These are phyloP conservation scores for Triplophysa yarkandensis DNA, from an alignment of 2,797 vertebrate genomes.

Conservation along the genomic window DNA sequence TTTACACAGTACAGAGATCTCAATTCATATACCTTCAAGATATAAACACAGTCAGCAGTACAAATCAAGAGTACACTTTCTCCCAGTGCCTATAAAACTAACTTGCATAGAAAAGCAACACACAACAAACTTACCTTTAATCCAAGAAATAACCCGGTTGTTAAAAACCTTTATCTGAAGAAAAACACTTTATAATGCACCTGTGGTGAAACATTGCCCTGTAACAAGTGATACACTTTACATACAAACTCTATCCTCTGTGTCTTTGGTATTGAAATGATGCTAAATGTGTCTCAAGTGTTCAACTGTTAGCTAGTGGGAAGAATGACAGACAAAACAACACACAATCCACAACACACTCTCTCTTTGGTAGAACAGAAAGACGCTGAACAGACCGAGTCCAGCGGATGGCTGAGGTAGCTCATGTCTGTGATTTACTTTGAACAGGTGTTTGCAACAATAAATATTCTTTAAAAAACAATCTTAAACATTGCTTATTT, in stretches of 20 bases:
- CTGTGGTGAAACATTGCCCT: not conserved
- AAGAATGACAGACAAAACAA: too few relatives aligned
- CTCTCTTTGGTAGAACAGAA: constrained; percentile 31
- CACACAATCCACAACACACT: not conserved
- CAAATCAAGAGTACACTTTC: constrained; percentile 13
- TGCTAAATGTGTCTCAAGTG: constrained; percentile 10
- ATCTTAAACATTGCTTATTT: not conserved
- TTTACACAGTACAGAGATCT: constrained; percentile 23
- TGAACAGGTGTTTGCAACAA: constrained; percentile 6
- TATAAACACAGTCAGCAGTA: constrained; percentile 21
- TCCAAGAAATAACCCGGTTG: not conserved
- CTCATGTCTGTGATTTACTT: constrained; percentile 20
- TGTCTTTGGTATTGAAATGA: constrained; percentile 38
- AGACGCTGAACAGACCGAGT: constrained; percentile 17
- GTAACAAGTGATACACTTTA: constrained; percentile 30
- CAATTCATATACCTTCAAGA: not conserved
- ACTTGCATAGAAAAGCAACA: not conserved
- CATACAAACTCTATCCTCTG: not conserved
- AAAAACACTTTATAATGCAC: not conserved
- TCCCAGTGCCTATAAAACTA: not conserved
- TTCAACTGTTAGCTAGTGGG: too few relatives aligned
- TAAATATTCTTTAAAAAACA: constrained; percentile 25
- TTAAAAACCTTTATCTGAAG: not conserved
- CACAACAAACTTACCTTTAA: not conserved
- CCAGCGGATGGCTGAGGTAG: constrained; percentile 42